Evolutionary conservation across 2,888 invertebrate species (phyloP).

Genomic region (Drosophila merina): DNA sequence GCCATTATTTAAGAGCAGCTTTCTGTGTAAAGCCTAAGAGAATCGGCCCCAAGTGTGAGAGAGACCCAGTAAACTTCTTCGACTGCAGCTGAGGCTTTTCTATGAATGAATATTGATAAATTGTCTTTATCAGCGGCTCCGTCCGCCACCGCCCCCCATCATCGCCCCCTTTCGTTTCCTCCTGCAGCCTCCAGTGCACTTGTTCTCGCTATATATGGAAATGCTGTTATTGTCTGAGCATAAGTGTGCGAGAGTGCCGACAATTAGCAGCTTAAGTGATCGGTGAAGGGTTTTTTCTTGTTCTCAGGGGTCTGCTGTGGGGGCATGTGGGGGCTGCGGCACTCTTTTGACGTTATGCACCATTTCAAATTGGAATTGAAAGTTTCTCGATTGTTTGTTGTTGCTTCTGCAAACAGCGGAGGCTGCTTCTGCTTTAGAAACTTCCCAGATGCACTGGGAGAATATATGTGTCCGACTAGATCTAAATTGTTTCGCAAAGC

Average conservation of each 20-base stretch:
- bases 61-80: slow-evolving; percentile 17
- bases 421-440: slow-evolving; percentile 31
- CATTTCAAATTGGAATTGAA: slow-evolving; percentile 78
- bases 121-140: slow-evolving; percentile 68
- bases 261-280: slow-evolving; percentile 77
- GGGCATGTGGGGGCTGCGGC: slow-evolving; percentile 33
- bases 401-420: slow-evolving; percentile 33
- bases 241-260: slow-evolving; percentile 48
- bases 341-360: slow-evolving; percentile 74
- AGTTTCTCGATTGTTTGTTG: slow-evolving; percentile 52
- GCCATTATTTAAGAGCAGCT: slow-evolving; percentile 23
- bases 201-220: slow-evolving; percentile 50
- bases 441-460: slow-evolving; percentile 6
- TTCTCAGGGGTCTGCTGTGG: slow-evolving; percentile 1
- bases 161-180: neutral
- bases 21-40: slow-evolving; percentile 29
- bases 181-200: slow-evolving; percentile 12
- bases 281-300: slow-evolving; percentile 43
- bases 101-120: slow-evolving; percentile 80
- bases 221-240: slow-evolving; percentile 40
- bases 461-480: neutral
- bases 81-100: slow-evolving; percentile 53
- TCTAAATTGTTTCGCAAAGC: too few species aligned
- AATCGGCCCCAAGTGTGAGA: slow-evolving; percentile 4
- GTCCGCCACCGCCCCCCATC: neutral